A percentile compares a stretch with the other conserved stretches of the same genome.
Conservation (phyloP, 2,797 vertebrate species). For the Coranthus polyacanthus region DNA sequence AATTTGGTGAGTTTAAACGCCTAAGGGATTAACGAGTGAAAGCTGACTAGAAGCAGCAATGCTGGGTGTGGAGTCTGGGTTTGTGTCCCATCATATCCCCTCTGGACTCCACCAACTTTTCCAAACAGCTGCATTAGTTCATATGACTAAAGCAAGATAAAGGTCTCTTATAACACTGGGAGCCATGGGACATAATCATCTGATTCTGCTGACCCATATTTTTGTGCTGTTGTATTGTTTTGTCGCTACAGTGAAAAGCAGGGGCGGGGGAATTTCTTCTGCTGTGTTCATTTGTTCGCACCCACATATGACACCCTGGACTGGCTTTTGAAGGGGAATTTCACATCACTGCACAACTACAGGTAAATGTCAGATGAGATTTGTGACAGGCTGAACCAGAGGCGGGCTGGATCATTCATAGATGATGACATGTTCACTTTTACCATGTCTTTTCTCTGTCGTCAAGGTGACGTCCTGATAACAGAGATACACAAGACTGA, state of each 20-base stretch:
- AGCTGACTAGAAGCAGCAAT: conserved; percentile 27
- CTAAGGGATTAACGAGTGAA: conserved; percentile 22
- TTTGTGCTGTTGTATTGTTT: conserved; percentile 59
- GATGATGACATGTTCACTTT: conserved; percentile 16
- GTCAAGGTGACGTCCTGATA: conserved; percentile 34
- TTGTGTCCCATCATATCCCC: conserved; percentile 43
- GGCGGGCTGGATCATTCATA: neutral
- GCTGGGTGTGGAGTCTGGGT: conserved; percentile 56
- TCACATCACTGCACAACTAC: conserved; percentile 9
- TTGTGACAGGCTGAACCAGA: neutral
- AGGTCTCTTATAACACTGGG: conserved; percentile 59
- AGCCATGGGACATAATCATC: conserved; percentile 65
- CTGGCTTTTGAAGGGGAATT: neutral
- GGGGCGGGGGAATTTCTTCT: conserved; percentile 22
- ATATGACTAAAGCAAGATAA: conserved; percentile 63
- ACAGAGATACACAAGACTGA: conserved; percentile 4
- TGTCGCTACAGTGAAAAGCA: conserved; percentile 45
- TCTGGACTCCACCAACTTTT: conserved; percentile 45
- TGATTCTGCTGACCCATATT: conserved; percentile 74
- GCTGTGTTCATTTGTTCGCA: conserved; percentile 26
- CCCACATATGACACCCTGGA: conserved; percentile 18
- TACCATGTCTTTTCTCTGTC: conserved; percentile 34
- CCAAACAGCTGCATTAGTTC: conserved; percentile 74
- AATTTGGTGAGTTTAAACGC: conserved; percentile 10
- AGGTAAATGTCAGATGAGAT: conserved; percentile 1